Conservation (phyloP, 2,888 invertebrate genomes). For the Drosophila nr. perissopoda region DNA sequence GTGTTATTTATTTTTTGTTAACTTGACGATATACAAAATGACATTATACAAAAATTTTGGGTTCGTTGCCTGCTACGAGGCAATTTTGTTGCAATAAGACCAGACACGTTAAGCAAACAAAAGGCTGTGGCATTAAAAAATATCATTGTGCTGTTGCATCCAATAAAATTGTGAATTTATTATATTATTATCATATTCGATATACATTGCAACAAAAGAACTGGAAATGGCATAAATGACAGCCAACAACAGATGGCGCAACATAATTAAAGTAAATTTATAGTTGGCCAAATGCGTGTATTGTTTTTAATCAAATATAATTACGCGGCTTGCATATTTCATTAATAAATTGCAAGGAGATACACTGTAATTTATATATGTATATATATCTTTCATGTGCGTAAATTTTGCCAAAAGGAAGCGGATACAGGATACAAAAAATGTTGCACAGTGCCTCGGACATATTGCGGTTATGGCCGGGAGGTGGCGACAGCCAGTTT, state of each 20-base stretch:
- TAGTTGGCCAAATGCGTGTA: slow-evolving; percentile 35
- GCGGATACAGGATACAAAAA: slow-evolving; percentile 13
- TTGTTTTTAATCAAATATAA: slow-evolving; percentile 77
- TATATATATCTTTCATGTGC: not conserved
- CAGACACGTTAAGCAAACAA: slow-evolving; percentile 29
- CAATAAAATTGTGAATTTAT: slow-evolving; percentile 49
- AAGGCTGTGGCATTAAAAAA: slow-evolving; percentile 4
- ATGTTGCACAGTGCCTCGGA: slow-evolving; percentile 23
- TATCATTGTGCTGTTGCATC: slow-evolving; percentile 17
- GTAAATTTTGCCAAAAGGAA: slow-evolving; percentile 3
- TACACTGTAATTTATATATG: not conserved
- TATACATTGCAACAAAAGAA: slow-evolving; percentile 40
- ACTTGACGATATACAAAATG: not conserved
- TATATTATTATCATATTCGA: slow-evolving; percentile 3
- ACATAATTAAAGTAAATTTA: slow-evolving; percentile 66
- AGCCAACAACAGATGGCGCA: slow-evolving; percentile 14
- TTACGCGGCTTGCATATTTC: slow-evolving; percentile 64
- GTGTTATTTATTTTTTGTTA: not conserved
- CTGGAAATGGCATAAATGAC: slow-evolving; percentile 4
- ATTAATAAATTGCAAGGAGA: slow-evolving; percentile 55
- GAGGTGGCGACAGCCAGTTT: slow-evolving; percentile 45
- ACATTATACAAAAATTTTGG: not conserved
- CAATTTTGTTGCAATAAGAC: slow-evolving; percentile 62
- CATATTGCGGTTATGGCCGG: slow-evolving; percentile 31
- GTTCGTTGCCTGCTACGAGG: not conserved